Percentiles rank a stretch among this genome's conserved stretches.
phyloP scores from a whole-genome alignment of 2,888 invertebrate species.

The Micoletzkya japonica region DNA sequence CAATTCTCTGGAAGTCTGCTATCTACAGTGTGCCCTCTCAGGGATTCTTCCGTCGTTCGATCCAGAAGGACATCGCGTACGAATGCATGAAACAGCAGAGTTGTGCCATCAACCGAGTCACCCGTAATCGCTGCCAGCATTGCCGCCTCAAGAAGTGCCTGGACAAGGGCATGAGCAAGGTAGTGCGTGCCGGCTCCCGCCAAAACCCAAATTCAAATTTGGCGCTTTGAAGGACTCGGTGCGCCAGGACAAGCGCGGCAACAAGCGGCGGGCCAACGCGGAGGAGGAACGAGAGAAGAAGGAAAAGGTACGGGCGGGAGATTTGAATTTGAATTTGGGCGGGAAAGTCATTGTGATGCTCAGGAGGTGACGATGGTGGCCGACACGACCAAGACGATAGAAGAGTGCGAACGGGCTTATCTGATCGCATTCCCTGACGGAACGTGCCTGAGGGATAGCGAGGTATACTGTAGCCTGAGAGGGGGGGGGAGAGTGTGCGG shows the following conservation, averaged over 20 bases:
- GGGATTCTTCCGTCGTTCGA: conserved; percentile 57
- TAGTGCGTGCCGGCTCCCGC: neutral
- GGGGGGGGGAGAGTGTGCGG: neutral
- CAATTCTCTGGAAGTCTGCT: too few species aligned
- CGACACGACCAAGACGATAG: neutral
- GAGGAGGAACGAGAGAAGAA: conserved; percentile 12
- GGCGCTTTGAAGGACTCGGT: neutral
- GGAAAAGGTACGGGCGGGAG: conserved; percentile 2
- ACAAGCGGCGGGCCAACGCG: neutral
- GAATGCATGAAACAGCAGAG: conserved; percentile 24
- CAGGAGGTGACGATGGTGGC: conserved; percentile 1
- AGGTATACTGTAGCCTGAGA: neutral
- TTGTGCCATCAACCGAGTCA: conserved; percentile 24
- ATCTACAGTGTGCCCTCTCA: too few species aligned
- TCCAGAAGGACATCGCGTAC: conserved; percentile 44
- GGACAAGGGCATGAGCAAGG: conserved; percentile 89
- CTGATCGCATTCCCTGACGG: conserved; percentile 7
- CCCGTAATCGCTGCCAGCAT: conserved; percentile 77
- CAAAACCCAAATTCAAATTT: neutral
- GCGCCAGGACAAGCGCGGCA: neutral
- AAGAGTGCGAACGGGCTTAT: neutral
- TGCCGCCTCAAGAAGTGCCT: conserved; percentile 97
- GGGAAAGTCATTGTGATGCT: too few species aligned
- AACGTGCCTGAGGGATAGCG: conserved; percentile 6
- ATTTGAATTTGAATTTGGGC: neutral